phyloP scores from a whole-genome alignment of 2,888 invertebrate species.

The Lasioglossum marginatum region DNA sequence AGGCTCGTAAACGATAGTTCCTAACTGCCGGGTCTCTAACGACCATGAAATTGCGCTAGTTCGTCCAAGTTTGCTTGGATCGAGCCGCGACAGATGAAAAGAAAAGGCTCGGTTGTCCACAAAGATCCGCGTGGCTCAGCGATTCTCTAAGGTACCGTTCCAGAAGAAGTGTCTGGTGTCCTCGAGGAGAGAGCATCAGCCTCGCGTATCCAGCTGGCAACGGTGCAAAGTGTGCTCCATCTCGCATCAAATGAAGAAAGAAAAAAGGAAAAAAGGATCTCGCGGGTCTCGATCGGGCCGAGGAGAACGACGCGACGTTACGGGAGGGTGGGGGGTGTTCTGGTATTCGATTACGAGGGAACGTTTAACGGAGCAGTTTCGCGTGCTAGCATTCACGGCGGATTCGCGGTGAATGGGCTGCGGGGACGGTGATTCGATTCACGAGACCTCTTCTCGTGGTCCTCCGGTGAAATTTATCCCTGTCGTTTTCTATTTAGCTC shows the following conservation, averaged over 20 bases:
- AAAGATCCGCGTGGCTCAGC: background rate
- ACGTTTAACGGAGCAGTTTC: conserved; percentile 18
- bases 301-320: conserved; percentile 1
- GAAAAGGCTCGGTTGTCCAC: background rate
- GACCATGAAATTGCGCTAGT: conserved; percentile 29
- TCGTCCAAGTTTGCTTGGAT: background rate
- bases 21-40: conserved; percentile 3
- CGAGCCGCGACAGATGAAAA: background rate
- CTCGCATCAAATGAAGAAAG: background rate
- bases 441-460: background rate
- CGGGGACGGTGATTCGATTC: conserved; percentile 12
- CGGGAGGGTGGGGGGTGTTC: background rate
- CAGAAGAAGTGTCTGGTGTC: background rate
- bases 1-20: background rate
- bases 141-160: background rate
- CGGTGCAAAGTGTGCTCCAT: background rate
- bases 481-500: conserved; percentile 9
- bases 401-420: background rate
- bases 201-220: background rate
- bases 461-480: background rate
- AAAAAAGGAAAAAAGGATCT: background rate
- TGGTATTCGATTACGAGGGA: conserved; percentile 21
- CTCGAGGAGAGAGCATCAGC: background rate
- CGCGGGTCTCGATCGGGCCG: background rate
- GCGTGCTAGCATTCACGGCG: background rate